These are phyloP conservation scores for Heterochromis multidens DNA, from an alignment of 2,113 vertebrate species.

Conservation along the genomic window DNA sequence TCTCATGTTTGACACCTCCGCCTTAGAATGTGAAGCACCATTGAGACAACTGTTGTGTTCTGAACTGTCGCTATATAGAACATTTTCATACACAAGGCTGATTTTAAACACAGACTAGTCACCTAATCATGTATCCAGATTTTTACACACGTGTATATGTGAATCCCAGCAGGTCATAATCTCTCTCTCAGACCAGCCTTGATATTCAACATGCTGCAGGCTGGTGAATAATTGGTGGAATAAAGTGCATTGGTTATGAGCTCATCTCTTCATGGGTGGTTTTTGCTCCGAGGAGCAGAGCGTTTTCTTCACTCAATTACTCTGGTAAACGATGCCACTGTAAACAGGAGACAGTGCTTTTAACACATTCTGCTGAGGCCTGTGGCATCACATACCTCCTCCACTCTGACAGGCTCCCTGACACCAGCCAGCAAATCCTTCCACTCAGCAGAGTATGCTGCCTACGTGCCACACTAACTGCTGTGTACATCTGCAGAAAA, in stretches of 20 bases:
- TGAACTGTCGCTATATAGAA: not conserved
- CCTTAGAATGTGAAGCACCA: not conserved
- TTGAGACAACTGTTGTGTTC: not conserved
- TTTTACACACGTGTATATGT: not conserved
- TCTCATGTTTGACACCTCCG: no score
- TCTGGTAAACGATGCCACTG: not conserved
- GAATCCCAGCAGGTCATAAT: not conserved
- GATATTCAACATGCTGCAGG: not conserved
- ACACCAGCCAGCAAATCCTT: conserved; percentile 5
- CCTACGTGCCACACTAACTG: not conserved
- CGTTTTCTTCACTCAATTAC: conserved; percentile 19
- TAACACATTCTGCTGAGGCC: conserved; percentile 5
- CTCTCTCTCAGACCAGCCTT: not conserved
- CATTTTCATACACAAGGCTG: not conserved
- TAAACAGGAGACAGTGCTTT: conserved; percentile 15
- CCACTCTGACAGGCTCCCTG: not conserved
- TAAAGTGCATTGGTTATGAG: conserved; percentile 4
- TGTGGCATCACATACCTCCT: not conserved
- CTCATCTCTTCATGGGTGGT: conserved; percentile 1
- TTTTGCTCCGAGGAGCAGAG: conserved; percentile 1
- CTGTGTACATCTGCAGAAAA: not conserved
- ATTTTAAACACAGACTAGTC: not conserved
- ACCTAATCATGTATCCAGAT: not conserved
- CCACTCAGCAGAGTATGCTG: not conserved
- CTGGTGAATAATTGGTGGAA: conserved; percentile 24